Conservation (phyloP, 2,888 invertebrate species). For the Spodoptera exigua region DNA sequence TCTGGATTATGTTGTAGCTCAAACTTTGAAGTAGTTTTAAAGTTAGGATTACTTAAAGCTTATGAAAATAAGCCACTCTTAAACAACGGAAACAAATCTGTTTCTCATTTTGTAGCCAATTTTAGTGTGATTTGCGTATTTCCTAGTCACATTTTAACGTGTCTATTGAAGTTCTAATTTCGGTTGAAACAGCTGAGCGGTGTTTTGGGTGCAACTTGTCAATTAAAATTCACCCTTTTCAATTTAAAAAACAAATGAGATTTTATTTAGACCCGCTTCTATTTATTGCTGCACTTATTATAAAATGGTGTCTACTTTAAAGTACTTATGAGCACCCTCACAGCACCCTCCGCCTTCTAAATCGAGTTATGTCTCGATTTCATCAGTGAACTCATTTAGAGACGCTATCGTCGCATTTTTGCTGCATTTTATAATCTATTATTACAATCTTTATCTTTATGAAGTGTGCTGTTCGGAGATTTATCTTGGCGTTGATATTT, state of each 20-base stretch:
- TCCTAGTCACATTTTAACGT: too few relatives aligned
- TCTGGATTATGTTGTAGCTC: background rate
- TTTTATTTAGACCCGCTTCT: constrained; percentile 1
- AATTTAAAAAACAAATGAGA: too few relatives aligned
- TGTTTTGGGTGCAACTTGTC: too few relatives aligned
- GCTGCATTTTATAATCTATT: constrained; percentile 34
- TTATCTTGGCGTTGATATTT: constrained; percentile 4
- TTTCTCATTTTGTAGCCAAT: too few relatives aligned
- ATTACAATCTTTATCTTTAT: constrained; percentile 21
- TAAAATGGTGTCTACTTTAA: constrained; percentile 26
- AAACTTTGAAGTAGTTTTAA: background rate
- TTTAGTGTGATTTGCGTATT: too few relatives aligned
- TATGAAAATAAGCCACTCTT: too few relatives aligned
- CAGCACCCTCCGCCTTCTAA: constrained; percentile 41
- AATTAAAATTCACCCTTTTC: too few relatives aligned
- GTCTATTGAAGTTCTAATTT: too few relatives aligned
- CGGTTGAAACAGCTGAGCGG: too few relatives aligned
- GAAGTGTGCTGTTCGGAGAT: constrained; percentile 6
- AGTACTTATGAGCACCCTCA: constrained; percentile 33
- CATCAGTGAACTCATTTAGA: constrained; percentile 28
- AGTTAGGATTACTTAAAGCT: constrained; percentile 8
- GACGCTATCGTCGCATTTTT: constrained; percentile 25
- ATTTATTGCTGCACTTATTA: constrained; percentile 20
- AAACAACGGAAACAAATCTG: too few relatives aligned
- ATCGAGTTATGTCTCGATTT: constrained; percentile 38